Evolutionary conservation across 1,140 invertebrate genomes (phyloP).

Genomic region (Anagrus nilaparvatae): DNA sequence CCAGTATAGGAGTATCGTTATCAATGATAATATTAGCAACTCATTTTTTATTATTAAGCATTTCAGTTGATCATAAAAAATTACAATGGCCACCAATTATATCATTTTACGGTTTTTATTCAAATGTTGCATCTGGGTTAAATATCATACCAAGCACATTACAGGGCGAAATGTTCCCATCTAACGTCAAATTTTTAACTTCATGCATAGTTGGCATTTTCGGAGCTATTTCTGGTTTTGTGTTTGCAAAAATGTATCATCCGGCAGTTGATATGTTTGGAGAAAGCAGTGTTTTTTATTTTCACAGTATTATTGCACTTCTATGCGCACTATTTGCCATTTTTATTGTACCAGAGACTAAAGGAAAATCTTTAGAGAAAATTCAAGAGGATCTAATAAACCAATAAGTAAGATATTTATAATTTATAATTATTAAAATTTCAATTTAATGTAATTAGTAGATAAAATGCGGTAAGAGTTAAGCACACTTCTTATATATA

Average conservation of each 20-base stretch:
- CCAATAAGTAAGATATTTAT: too few species aligned
- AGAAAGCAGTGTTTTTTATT: conserved; percentile 18
- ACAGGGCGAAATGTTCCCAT: conserved; percentile 62
- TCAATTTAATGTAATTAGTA: too few species aligned
- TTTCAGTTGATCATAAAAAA: background rate
- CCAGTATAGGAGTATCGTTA: conserved; percentile 43
- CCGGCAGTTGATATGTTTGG: conserved; percentile 48
- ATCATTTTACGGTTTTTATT: conserved; percentile 11
- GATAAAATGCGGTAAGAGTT: too few species aligned
- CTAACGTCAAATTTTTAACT: conserved; percentile 54
- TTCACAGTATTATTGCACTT: conserved; percentile 31
- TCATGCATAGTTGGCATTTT: conserved; percentile 57
- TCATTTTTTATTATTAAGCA: conserved; percentile 49
- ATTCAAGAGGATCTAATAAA: conserved; percentile 23
- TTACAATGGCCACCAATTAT: conserved; percentile 19
- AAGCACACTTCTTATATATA: too few species aligned
- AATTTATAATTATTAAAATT: too few species aligned
- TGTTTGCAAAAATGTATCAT: conserved; percentile 63
- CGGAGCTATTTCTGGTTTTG: conserved; percentile 59
- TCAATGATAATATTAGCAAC: conserved; percentile 46
- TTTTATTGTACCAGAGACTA: conserved; percentile 64
- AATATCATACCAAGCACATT: conserved; percentile 60
- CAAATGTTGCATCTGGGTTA: conserved; percentile 42
- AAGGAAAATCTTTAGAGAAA: conserved; percentile 56
- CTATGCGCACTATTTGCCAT: conserved; percentile 51